phyloP scores from a whole-genome alignment of 2,113 vertebrate species.

The Eudyptes chrysolophus region DNA sequence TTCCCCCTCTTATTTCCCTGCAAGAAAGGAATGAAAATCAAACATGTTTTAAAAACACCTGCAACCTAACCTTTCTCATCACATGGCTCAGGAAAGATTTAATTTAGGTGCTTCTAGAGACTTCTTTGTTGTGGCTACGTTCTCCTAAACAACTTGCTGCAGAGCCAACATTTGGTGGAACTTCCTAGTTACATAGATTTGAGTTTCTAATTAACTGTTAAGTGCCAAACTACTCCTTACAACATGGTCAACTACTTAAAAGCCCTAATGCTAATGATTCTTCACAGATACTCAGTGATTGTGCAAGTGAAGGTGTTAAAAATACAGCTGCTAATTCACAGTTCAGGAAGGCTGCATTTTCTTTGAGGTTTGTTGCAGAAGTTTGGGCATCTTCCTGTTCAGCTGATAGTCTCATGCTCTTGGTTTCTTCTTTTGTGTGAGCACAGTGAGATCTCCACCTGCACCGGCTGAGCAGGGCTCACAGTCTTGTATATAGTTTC shows the following conservation, averaged over 20 bases:
- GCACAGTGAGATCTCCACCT: too few relatives aligned
- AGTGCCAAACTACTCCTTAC: not conserved
- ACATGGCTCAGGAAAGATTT: not conserved
- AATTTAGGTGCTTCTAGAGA: not conserved
- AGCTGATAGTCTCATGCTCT: not conserved
- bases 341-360: not conserved
- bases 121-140: not conserved
- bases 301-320: not conserved
- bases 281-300: too few relatives aligned
- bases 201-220: not conserved
- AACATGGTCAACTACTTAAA: not conserved
- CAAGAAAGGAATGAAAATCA: not conserved
- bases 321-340: not conserved
- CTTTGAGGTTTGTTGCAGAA: not conserved
- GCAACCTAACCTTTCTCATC: not conserved
- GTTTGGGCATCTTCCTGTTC: too few relatives aligned
- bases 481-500: not conserved
- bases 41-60: not conserved
- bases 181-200: not conserved
- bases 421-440: not conserved
- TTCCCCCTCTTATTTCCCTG: not conserved
- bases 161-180: not conserved
- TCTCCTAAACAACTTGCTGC: not conserved
- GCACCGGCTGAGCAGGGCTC: not conserved
- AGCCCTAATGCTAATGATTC: not conserved